Conservation (phyloP, 2,888 invertebrate species). For the Sesia bembeciformis region DNA sequence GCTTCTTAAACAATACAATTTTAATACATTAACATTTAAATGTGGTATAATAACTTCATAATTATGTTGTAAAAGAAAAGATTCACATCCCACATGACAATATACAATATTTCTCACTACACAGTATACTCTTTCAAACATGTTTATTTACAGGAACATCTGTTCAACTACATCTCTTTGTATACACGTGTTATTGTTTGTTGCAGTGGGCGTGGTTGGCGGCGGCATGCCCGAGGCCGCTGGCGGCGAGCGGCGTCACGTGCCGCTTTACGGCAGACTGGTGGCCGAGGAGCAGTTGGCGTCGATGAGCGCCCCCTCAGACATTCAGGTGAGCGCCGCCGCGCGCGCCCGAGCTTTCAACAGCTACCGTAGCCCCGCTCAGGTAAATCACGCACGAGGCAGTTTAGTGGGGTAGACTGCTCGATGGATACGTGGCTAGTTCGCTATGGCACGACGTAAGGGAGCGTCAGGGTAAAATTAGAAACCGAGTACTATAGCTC, state of each 20-base stretch:
- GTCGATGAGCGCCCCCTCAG: conserved; percentile 76
- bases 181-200: conserved; percentile 12
- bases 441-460: background rate
- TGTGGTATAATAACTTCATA: too few relatives aligned
- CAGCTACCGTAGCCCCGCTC: conserved; percentile 61
- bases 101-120: too few relatives aligned
- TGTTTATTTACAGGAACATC: too few relatives aligned
- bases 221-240: conserved; percentile 62
- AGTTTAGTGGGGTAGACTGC: conserved; percentile 29
- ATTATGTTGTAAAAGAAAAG: too few relatives aligned
- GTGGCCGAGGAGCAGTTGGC: conserved; percentile 91
- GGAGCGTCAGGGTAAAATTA: too few relatives aligned
- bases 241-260: conserved; percentile 78
- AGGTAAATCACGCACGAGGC: conserved; percentile 73
- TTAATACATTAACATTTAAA: too few relatives aligned
- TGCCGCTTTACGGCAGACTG: conserved; percentile 91
- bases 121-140: too few relatives aligned
- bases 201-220: conserved; percentile 66
- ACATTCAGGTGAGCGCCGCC: conserved; percentile 76
- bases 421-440: background rate
- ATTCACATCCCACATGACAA: too few relatives aligned
- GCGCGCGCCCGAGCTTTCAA: conserved; percentile 71
- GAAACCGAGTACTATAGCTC: too few relatives aligned
- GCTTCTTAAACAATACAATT: too few relatives aligned
- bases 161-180: too few relatives aligned